A percentile compares a stretch with the other conserved stretches of the same genome.
These are phyloP conservation scores for Enteromius unitaeniatus DNA, from an alignment of 2,797 vertebrate genomes.

Conservation along the genomic window DNA sequence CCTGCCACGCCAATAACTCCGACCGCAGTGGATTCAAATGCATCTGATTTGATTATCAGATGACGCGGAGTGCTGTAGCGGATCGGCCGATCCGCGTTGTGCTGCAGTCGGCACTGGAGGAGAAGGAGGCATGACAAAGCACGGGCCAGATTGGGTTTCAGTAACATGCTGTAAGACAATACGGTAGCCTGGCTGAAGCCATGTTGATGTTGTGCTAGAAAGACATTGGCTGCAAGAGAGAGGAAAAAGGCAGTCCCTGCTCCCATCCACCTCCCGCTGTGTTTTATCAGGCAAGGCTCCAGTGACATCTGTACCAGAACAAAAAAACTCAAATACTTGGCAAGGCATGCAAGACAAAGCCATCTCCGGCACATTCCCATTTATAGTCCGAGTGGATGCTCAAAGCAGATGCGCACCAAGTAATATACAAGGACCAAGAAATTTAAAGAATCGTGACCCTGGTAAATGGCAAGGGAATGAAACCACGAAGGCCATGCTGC, in stretches of 20 bases:
- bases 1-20: constrained; percentile 54
- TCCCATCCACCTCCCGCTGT: constrained; percentile 27
- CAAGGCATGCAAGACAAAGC: constrained; percentile 43
- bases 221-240: constrained; percentile 32
- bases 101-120: constrained; percentile 6
- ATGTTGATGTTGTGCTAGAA: constrained; percentile 58
- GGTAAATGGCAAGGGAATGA: constrained; percentile 15
- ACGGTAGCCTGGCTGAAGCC: constrained; percentile 53
- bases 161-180: constrained; percentile 63
- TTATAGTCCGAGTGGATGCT: constrained; percentile 39
- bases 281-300: constrained; percentile 47
- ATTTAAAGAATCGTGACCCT: constrained; percentile 15
- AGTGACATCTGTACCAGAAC: constrained; percentile 53
- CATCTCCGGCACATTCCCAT: constrained; percentile 40
- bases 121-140: constrained; percentile 53
- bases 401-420: constrained; percentile 18
- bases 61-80: constrained; percentile 47
- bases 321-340: constrained; percentile 47
- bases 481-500: constrained; percentile 27
- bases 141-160: constrained; percentile 56
- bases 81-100: constrained; percentile 40
- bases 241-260: constrained; percentile 33
- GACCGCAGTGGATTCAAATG: constrained; percentile 58
- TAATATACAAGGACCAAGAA: background rate
- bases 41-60: constrained; percentile 64